Conservation (phyloP, 2,888 invertebrate genomes). For the Noctua comes region DNA sequence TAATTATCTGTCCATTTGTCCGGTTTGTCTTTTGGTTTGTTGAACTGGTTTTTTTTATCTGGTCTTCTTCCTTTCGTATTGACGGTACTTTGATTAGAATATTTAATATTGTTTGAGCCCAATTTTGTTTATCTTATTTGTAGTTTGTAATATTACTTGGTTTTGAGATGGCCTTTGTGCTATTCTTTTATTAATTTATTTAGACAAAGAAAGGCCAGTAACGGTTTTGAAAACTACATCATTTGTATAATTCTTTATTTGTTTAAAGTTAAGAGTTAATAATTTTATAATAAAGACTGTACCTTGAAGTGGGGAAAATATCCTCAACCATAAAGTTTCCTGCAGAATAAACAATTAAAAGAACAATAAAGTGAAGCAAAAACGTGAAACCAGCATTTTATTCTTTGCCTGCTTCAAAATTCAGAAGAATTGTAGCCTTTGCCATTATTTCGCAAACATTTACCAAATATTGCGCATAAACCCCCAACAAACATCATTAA, state of each 20-base stretch:
- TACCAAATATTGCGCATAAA: constrained; percentile 8
- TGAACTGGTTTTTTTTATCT: neutral
- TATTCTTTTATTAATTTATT: neutral
- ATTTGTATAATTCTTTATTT: neutral
- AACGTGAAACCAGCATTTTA: neutral
- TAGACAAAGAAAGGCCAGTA: neutral
- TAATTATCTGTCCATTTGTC: constrained; percentile 37
- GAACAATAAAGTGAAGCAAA: neutral
- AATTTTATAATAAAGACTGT: neutral
- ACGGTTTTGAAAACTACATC: neutral
- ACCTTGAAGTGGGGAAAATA: neutral
- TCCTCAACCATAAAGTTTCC: neutral
- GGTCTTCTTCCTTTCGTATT: neutral
- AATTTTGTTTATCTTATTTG: neutral
- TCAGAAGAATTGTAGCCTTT: neutral
- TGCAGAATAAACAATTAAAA: neutral
- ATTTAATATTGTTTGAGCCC: neutral
- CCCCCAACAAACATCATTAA: constrained; percentile 39
- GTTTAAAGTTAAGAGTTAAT: neutral
- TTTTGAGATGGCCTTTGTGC: neutral
- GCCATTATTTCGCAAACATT: constrained; percentile 22
- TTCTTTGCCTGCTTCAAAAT: neutral
- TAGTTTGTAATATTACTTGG: neutral
- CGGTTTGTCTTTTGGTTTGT: constrained; percentile 22
- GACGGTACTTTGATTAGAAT: neutral